These are phyloP conservation scores for Lymantria monacha DNA, from an alignment of 2,888 invertebrate species.

Conservation along the genomic window DNA sequence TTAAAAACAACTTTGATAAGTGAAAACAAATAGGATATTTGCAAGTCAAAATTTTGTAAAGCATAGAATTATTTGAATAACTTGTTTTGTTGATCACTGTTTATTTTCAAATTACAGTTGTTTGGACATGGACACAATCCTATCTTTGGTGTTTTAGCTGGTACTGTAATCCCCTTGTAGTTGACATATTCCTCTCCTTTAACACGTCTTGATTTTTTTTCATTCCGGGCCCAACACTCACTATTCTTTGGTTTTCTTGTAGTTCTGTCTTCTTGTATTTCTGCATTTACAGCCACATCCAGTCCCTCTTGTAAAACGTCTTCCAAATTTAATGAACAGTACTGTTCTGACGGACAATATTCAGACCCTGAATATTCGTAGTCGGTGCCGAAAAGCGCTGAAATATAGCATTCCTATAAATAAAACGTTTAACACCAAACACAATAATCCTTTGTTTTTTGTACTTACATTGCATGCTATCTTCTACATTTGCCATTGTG, in stretches of 20 bases:
- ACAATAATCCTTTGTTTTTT: neutral
- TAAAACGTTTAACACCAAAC: neutral
- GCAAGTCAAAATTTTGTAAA: constrained; percentile 11
- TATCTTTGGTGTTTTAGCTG: constrained; percentile 9
- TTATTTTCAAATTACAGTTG: constrained; percentile 12
- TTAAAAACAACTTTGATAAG: constrained; percentile 12
- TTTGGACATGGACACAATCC: constrained; percentile 11
- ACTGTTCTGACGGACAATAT: constrained; percentile 6
- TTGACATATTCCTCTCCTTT: constrained; percentile 10
- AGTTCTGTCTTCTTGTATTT: neutral
- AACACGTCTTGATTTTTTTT: constrained; percentile 5
- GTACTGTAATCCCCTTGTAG: constrained; percentile 9
- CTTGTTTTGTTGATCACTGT: constrained; percentile 10
- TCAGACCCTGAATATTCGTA: constrained; percentile 11
- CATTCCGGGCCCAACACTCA: constrained; percentile 8
- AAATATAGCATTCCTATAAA: neutral
- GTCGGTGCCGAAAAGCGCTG: constrained; percentile 7
- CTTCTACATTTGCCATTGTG: constrained; percentile 3
- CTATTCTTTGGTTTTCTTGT: constrained; percentile 5
- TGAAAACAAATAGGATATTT: constrained; percentile 15
- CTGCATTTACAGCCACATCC: neutral
- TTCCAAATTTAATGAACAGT: constrained; percentile 4
- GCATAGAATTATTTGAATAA: constrained; percentile 10
- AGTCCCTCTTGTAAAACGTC: neutral
- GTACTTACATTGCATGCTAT: constrained; percentile 6